Evolutionary conservation across 1,140 invertebrate genomes (phyloP), one percentile per base, ranked within the genome.

Genomic region (Acromyrmex echinatior): DNA sequence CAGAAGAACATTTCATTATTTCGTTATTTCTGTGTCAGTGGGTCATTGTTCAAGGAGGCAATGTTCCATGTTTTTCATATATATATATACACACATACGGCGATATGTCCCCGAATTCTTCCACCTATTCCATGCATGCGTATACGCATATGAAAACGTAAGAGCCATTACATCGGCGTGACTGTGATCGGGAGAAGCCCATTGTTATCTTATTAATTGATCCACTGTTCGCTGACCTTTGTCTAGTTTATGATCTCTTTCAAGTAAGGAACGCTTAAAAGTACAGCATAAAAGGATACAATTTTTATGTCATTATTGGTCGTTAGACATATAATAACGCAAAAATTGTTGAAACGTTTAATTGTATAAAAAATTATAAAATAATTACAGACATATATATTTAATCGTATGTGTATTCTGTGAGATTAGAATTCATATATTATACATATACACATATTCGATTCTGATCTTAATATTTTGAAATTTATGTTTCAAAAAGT

Each of bases 11-110:
- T 88, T 78, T 28, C 49, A 45, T 88, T 86, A 77, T 88, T 79
- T 60, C 53, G 68, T 66, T 80, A 87, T 93, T 94, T 93, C 87
- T 92, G 53, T 93, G 93, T 92, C 90, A 95, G 92, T 94, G 82
- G 94, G 94, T 95, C 93, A 94, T 88, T 87, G 91, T 88, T 25
- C 25, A 25, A 89, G 88, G 86, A 92, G 87, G 76, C 73, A 91
- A 90, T 93, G 89, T 91, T 74, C 86, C 77, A 79, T 77, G 80
- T 79, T 88, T 92, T 93, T 94, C 81, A 76, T 62, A 62, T 10
- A 16, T 68, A 45, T 21, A 21, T 21, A 21, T 21, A 21, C 21
- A 21, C 35, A 85, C 62, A 45, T 49, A 85, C 74, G 60, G 49
- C 35, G 45, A 21, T 78, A 82, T 87, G 62, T 86, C 86, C 53